phyloP scores from a whole-genome alignment of 1,140 invertebrate genomes.

The Saxidomus purpurata region DNA sequence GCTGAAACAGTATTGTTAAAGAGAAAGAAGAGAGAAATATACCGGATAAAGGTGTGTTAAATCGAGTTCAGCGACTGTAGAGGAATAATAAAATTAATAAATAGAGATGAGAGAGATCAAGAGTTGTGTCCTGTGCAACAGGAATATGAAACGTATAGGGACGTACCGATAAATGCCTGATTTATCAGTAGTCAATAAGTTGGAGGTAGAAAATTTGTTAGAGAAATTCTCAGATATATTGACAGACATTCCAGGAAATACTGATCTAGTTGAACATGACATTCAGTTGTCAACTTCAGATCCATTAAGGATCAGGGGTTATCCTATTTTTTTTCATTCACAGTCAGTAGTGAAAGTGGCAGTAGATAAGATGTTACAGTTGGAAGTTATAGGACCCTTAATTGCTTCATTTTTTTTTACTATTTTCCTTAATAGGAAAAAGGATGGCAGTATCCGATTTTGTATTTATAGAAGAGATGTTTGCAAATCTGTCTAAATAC shows the following conservation, averaged over 20 bases:
- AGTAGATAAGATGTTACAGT: not conserved
- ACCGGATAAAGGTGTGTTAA: too few species aligned
- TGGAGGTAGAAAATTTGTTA: not conserved
- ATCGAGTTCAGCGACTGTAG: too few species aligned
- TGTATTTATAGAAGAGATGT: not conserved
- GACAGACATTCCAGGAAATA: not conserved
- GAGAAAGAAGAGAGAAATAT: too few species aligned
- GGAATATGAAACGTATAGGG: not conserved
- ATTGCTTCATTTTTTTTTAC: not conserved
- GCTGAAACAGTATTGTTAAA: too few species aligned
- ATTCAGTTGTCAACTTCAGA: slow-evolving; percentile 6
- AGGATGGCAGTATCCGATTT: not conserved
- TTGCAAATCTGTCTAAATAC: not conserved
- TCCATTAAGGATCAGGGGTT: not conserved
- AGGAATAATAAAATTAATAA: too few species aligned
- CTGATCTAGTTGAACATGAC: not conserved
- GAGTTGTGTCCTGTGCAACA: too few species aligned
- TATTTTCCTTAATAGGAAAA: not conserved
- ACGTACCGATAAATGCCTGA: not conserved
- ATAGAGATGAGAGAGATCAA: too few species aligned
- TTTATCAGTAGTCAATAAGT: not conserved
- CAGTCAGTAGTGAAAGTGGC: not conserved
- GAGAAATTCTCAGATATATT: not conserved
- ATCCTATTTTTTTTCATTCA: not conserved
- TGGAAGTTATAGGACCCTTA: not conserved